phyloP scores from a whole-genome alignment of 2,113 vertebrate species.

The Protobothrops mucrosquamatus region DNA sequence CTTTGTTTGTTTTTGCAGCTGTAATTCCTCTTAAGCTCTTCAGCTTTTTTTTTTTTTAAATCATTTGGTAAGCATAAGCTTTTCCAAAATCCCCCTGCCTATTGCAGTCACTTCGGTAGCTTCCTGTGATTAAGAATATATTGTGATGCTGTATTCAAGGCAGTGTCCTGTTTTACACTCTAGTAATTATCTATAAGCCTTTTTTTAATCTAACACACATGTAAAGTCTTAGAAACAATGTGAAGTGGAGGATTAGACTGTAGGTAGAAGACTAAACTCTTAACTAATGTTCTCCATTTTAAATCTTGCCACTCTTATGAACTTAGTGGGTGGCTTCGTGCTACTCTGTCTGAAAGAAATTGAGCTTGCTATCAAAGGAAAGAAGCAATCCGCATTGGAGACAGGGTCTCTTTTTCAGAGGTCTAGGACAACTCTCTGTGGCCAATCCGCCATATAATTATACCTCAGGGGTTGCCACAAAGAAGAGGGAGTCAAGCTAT shows the following conservation, averaged over 20 bases:
- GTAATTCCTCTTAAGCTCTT: neutral
- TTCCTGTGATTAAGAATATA: neutral
- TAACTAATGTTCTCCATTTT: neutral
- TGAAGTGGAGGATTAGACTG: neutral
- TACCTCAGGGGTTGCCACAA: no score
- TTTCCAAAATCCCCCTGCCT: neutral
- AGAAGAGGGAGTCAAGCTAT: no score
- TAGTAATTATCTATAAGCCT: neutral
- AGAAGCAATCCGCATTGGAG: no score
- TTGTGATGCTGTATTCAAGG: neutral
- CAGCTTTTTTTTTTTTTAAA: neutral
- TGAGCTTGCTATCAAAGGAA: no score
- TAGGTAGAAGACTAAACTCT: neutral
- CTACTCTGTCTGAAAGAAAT: neutral
- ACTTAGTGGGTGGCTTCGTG: neutral
- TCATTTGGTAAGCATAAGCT: neutral
- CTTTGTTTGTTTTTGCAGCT: neutral
- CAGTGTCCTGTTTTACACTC: neutral
- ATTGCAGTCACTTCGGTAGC: neutral
- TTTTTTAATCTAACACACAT: neutral
- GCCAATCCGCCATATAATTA: no score
- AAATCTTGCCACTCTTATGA: neutral
- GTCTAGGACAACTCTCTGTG: neutral
- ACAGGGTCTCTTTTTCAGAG: neutral
- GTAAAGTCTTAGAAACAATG: neutral